A percentile compares a stretch with the other conserved stretches of the same genome.
phyloP scores from a whole-genome alignment of 1,140 invertebrate genomes.

The Charaxes varanes region DNA sequence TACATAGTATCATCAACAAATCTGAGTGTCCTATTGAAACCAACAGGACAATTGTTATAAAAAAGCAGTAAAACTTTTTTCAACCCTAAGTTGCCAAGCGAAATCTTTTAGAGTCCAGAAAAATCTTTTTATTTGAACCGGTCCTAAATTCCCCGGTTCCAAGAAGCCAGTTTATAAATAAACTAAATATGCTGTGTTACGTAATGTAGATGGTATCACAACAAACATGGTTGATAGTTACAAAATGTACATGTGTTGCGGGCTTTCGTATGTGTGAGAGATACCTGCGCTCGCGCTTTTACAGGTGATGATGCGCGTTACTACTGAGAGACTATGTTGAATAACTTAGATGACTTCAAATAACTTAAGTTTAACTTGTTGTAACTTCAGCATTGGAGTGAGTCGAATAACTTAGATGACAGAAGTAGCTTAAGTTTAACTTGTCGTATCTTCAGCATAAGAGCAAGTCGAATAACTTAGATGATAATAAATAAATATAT shows the following conservation, averaged over 20 bases:
- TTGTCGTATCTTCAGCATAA: too few relatives aligned
- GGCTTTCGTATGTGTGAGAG: constrained; percentile 18
- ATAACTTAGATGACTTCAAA: too few relatives aligned
- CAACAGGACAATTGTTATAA: too few relatives aligned
- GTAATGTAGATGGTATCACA: constrained; percentile 25
- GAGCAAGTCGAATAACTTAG: too few relatives aligned
- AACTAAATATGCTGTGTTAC: constrained; percentile 19
- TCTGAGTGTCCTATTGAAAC: too few relatives aligned
- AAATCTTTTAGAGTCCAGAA: background rate
- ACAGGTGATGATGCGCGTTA: constrained; percentile 40
- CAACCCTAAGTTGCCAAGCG: background rate
- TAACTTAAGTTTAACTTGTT: too few relatives aligned
- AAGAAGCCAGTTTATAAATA: constrained; percentile 19
- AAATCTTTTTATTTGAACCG: constrained; percentile 3
- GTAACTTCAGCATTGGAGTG: too few relatives aligned
- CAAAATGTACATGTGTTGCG: constrained; percentile 19
- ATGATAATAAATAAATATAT: too few relatives aligned
- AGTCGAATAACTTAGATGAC: too few relatives aligned
- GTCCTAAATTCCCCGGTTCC: constrained; percentile 6
- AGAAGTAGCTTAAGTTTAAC: too few relatives aligned
- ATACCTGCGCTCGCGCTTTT: constrained; percentile 39
- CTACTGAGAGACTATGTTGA: constrained; percentile 1
- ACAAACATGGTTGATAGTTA: constrained; percentile 26
- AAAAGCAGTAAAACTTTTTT: too few relatives aligned
- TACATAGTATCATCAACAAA: too few relatives aligned